Conservation (phyloP, 2,797 vertebrate species). For the Gallinago solitaria region DNA sequence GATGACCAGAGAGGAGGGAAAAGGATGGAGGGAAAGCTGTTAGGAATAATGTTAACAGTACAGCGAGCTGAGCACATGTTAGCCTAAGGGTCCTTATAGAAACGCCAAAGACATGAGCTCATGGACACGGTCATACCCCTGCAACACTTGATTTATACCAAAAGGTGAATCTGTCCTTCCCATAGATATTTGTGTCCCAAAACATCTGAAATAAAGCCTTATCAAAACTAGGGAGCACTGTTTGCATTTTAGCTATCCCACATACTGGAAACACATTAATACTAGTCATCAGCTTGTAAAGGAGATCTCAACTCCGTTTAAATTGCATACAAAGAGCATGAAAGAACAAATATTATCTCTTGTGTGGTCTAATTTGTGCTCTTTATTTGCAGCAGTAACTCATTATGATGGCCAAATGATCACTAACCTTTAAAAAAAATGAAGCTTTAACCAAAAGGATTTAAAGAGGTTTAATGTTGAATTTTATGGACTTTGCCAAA, state of each 20-base stretch:
- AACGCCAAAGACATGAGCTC: neutral
- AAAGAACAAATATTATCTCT: neutral
- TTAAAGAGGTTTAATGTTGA: constrained; percentile 11
- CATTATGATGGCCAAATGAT: neutral
- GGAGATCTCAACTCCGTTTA: neutral
- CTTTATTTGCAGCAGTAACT: neutral
- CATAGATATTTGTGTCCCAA: neutral
- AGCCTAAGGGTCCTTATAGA: neutral
- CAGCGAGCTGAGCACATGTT: neutral
- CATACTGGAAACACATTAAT: neutral
- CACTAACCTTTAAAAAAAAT: constrained; percentile 9
- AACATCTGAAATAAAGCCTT: neutral
- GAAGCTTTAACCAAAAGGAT: constrained; percentile 13
- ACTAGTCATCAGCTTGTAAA: neutral
- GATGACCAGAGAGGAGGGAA: neutral
- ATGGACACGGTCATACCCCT: neutral
- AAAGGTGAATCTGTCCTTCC: neutral
- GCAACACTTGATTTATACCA: neutral
- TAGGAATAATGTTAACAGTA: neutral
- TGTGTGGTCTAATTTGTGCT: neutral
- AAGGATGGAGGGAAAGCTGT: neutral
- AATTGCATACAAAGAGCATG: neutral
- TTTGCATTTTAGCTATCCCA: neutral
- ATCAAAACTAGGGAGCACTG: neutral
- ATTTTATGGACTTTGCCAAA: constrained; percentile 38